These are phyloP conservation scores for Theropithecus gelada DNA, from an alignment of 2,113 vertebrate species.

Conservation along the genomic window DNA sequence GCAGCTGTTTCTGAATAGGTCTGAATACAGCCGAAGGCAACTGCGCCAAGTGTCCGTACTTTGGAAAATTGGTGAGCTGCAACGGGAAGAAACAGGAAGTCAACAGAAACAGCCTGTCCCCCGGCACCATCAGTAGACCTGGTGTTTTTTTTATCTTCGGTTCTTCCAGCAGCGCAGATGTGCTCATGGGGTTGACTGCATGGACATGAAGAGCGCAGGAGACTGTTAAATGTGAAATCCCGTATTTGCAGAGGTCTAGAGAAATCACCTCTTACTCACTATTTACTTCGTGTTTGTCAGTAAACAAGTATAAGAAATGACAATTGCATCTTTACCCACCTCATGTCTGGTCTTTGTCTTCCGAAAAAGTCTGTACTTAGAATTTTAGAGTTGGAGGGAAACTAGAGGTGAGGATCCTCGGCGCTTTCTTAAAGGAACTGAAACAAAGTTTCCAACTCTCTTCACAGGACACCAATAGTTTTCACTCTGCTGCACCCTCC, in stretches of 20 bases:
- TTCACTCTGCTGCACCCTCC: no score
- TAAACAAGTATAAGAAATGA: accelerated
- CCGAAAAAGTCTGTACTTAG: neutral
- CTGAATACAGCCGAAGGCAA: neutral
- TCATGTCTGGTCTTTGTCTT: neutral
- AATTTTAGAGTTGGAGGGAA: neutral
- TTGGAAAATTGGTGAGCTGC: accelerated
- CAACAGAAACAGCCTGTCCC: accelerated
- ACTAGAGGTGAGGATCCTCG: accelerated
- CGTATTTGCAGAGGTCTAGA: neutral
- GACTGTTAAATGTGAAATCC: neutral
- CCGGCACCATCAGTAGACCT: accelerated
- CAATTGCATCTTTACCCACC: accelerated
- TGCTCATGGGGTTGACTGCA: accelerated
- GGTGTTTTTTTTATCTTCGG: accelerated
- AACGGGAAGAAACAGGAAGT: no score
- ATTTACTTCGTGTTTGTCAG: neutral
- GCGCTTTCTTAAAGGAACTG: accelerated
- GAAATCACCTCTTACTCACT: accelerated
- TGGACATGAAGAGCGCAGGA: accelerated
- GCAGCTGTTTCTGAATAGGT: neutral
- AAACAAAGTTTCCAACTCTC: accelerated
- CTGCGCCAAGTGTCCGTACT: accelerated
- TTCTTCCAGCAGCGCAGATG: neutral
- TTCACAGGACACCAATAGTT: neutral